A percentile compares a stretch with the other conserved stretches of the same genome.
phyloP scores from a whole-genome alignment of 92 coral and sea anemone genomes.

The Porites rus region DNA sequence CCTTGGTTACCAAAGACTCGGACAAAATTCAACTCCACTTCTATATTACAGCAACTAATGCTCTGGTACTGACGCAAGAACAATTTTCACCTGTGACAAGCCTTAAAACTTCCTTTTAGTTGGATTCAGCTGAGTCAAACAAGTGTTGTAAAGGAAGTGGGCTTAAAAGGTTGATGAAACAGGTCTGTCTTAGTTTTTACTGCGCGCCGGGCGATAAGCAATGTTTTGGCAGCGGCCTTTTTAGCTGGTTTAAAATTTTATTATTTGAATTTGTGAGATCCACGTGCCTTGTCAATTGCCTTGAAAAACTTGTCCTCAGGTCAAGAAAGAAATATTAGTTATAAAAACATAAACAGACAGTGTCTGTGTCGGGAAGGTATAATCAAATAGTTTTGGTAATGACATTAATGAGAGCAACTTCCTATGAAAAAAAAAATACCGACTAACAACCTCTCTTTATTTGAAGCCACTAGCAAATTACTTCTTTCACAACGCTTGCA shows the following conservation, averaged over 20 bases:
- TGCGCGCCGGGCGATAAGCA: background rate
- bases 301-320: background rate
- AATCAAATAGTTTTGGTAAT: background rate
- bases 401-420: background rate
- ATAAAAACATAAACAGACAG: background rate
- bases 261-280: background rate
- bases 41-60: too few relatives aligned
- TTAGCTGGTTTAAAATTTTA: background rate
- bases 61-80: background rate
- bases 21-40: background rate
- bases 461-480: conserved; percentile 26
- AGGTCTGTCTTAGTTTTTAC: background rate
- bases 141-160: background rate
- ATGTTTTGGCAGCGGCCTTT: background rate
- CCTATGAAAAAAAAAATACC: background rate
- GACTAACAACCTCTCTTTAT: background rate
- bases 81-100: background rate
- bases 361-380: background rate
- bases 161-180: background rate
- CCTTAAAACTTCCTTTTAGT: background rate
- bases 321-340: too few relatives aligned
- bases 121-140: background rate
- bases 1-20: background rate
- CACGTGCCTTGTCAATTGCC: background rate
- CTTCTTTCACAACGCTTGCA: background rate